Percentiles rank a stretch among this genome's conserved stretches.
phyloP scores from a whole-genome alignment of 2,113 vertebrate genomes.

The Clarias gariepinus region DNA sequence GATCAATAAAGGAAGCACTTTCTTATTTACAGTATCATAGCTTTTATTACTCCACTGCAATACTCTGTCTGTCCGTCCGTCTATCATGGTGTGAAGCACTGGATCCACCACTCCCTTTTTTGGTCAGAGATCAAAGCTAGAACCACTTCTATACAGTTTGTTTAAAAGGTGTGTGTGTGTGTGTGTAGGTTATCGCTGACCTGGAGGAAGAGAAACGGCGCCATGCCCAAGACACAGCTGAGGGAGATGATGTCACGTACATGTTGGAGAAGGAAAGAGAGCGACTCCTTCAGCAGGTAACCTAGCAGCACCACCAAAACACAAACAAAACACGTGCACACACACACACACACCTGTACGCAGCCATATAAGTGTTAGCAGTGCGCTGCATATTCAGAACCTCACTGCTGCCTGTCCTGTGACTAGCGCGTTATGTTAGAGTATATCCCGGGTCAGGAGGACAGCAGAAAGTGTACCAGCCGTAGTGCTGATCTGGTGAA shows the following conservation, averaged over 20 bases:
- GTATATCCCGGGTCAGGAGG: neutral
- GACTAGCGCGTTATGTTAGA: neutral
- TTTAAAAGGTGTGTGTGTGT: conserved; percentile 30
- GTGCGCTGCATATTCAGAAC: neutral
- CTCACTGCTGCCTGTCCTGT: neutral
- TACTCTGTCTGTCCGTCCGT: neutral
- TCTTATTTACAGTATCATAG: too few species aligned
- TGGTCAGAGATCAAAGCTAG: neutral
- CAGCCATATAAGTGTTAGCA: neutral
- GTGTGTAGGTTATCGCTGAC: conserved; percentile 86
- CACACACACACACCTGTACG: conserved; percentile 39
- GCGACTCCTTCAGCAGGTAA: conserved; percentile 91
- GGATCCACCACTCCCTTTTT: too few species aligned
- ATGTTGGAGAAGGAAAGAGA: conserved; percentile 92
- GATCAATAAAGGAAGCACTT: neutral
- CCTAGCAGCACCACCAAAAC: conserved; percentile 43
- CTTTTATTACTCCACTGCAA: neutral
- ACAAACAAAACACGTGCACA: conserved; percentile 36
- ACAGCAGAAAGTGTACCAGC: neutral
- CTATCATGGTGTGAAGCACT: neutral
- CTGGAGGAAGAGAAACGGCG: conserved; percentile 87
- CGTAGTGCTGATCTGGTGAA: neutral
- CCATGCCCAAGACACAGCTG: conserved; percentile 84
- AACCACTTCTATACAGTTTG: neutral
- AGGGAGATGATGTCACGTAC: conserved; percentile 88